These are phyloP conservation scores for Chalcis sispes DNA, from an alignment of 2,888 invertebrate genomes.

Conservation along the genomic window DNA sequence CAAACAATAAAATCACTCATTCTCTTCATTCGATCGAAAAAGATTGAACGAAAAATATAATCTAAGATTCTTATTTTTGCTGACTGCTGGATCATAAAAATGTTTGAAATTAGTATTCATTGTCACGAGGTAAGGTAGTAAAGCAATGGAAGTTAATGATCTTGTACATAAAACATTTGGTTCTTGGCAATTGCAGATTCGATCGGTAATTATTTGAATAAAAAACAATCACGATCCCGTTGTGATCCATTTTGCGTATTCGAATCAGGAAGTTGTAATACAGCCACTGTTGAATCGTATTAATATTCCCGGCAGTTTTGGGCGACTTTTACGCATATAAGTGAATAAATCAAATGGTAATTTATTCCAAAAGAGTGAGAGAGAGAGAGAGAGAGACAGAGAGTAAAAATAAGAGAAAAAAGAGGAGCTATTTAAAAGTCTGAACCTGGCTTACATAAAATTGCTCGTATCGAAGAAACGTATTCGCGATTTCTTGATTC, in stretches of 20 bases:
- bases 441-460: too few species aligned
- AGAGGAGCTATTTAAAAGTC: too few species aligned
- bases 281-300: neutral
- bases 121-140: too few species aligned
- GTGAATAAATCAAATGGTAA: slow-evolving; percentile 36
- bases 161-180: neutral
- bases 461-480: neutral
- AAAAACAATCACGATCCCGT: slow-evolving; percentile 16
- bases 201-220: neutral
- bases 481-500: neutral
- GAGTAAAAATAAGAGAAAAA: too few species aligned
- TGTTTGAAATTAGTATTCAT: too few species aligned
- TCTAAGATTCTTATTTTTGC: too few species aligned
- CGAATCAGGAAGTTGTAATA: neutral
- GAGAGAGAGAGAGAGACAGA: neutral
- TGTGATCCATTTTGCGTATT: slow-evolving; percentile 26
- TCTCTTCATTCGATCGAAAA: too few species aligned
- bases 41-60: too few species aligned
- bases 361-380: slow-evolving; percentile 15
- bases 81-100: too few species aligned
- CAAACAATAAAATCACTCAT: too few species aligned
- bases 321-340: slow-evolving; percentile 14
- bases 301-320: slow-evolving; percentile 47
- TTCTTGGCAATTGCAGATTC: neutral
- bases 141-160: neutral